Evolutionary conservation across 2,113 vertebrate genomes (phyloP).

Genomic region (Actinemys pallida): DNA sequence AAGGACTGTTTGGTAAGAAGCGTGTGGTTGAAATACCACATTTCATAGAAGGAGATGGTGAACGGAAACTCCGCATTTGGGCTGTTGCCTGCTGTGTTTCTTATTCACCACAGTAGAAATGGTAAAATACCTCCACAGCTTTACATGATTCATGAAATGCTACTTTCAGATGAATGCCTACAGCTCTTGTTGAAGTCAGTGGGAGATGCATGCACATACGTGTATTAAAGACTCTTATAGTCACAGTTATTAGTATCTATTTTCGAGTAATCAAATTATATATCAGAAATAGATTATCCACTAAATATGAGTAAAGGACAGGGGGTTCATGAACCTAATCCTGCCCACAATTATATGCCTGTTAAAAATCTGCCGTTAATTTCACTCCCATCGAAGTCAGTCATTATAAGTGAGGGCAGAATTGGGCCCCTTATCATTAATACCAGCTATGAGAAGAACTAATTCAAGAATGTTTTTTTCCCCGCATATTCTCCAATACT

Average conservation of each 20-base stretch:
- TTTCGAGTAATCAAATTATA: not conserved
- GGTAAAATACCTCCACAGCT: not conserved
- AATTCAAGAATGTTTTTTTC: not conserved
- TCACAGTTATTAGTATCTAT: not conserved
- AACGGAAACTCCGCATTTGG: not conserved
- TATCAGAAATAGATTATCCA: not conserved
- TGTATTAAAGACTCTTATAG: not conserved
- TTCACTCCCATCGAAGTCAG: not conserved
- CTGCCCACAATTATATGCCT: not conserved
- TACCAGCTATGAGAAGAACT: not conserved
- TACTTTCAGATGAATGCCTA: not conserved
- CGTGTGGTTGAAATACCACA: conserved; percentile 14
- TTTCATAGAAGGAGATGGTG: conserved; percentile 63
- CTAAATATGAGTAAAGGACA: not conserved
- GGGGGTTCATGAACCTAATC: not conserved
- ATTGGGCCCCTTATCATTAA: not conserved
- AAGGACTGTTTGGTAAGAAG: conserved; percentile 40
- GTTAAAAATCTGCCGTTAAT: not conserved
- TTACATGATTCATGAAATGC: not conserved
- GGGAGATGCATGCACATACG: not conserved
- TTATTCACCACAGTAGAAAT: conserved; percentile 9
- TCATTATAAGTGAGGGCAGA: not conserved
- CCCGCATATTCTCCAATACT: not conserved
- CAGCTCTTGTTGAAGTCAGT: not conserved
- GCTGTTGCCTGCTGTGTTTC: not conserved